These are phyloP conservation scores for Cenopis cana DNA, from an alignment of 2,888 invertebrate genomes.

Conservation along the genomic window DNA sequence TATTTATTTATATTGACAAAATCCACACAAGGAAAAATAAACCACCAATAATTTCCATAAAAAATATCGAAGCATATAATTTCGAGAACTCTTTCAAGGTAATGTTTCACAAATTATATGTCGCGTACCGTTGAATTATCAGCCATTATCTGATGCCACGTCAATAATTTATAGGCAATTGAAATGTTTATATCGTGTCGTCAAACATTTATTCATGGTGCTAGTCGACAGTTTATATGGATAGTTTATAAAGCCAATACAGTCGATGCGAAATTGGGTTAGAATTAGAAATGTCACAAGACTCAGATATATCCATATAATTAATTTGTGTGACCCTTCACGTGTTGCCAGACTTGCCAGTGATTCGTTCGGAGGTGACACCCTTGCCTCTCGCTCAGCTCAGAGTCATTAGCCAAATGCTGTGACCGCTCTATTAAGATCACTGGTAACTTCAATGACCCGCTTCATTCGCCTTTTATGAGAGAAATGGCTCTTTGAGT, in stretches of 20 bases:
- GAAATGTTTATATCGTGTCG: background rate
- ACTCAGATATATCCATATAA: no score
- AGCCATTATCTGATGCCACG: background rate
- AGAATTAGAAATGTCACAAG: no score
- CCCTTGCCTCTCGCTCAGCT: no score
- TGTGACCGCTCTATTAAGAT: no score
- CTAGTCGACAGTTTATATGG: slow-evolving; percentile 1
- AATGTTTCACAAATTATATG: slow-evolving; percentile 4
- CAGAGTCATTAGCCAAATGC: no score
- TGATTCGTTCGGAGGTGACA: no score
- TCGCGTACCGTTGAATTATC: background rate
- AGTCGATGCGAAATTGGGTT: no score
- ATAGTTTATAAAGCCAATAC: background rate
- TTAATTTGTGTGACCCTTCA: no score
- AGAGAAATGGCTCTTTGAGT: no score
- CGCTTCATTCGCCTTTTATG: no score
- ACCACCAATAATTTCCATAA: background rate
- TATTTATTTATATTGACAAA: background rate
- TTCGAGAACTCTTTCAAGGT: background rate
- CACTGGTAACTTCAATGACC: no score
- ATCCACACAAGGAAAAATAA: background rate
- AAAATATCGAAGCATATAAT: slow-evolving; percentile 4
- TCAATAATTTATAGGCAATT: background rate
- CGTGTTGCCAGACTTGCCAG: no score
- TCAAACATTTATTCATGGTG: background rate